phyloP scores from a whole-genome alignment of 1,140 invertebrate species.

The Aphis craccivora region DNA sequence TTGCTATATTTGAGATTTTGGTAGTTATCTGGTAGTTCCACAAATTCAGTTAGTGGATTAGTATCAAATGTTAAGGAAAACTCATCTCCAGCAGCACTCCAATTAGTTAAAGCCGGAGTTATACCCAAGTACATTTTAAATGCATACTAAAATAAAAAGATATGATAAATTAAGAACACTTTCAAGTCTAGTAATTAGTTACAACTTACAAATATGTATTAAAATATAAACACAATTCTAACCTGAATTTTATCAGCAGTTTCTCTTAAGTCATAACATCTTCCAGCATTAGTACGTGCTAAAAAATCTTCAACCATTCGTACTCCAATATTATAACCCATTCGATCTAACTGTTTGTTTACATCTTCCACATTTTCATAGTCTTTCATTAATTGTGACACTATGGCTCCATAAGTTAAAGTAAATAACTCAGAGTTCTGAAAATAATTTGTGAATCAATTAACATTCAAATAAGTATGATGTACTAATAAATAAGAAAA shows the following conservation, averaged over 20 bases:
- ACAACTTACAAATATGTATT: conserved; percentile 60
- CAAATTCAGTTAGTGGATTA: conserved; percentile 98
- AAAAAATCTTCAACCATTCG: conserved; percentile 97
- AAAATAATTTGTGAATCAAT: conserved; percentile 60
- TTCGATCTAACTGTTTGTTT: conserved; percentile 90
- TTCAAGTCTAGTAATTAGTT: background rate
- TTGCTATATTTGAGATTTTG: conserved; percentile 91
- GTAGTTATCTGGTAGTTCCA: conserved; percentile 92
- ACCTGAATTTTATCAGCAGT: conserved; percentile 95
- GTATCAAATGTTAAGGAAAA: conserved; percentile 95
- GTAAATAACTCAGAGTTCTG: conserved; percentile 97
- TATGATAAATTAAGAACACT: background rate
- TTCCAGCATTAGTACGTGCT: conserved; percentile 85
- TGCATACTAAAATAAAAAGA: conserved; percentile 67
- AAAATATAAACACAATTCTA: background rate
- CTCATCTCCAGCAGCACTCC: conserved; percentile 93
- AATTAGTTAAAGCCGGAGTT: conserved; percentile 88
- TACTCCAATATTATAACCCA: conserved; percentile 98
- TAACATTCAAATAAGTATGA: background rate
- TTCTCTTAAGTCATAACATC: conserved; percentile 95
- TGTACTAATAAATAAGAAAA: background rate
- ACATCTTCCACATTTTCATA: conserved; percentile 97
- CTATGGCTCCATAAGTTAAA: conserved; percentile 96
- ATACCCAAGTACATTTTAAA: conserved; percentile 93
- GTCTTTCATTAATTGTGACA: conserved; percentile 96